Evolutionary conservation across 1,140 invertebrate genomes (phyloP).

Genomic region (Rhagoletis pomonella): DNA sequence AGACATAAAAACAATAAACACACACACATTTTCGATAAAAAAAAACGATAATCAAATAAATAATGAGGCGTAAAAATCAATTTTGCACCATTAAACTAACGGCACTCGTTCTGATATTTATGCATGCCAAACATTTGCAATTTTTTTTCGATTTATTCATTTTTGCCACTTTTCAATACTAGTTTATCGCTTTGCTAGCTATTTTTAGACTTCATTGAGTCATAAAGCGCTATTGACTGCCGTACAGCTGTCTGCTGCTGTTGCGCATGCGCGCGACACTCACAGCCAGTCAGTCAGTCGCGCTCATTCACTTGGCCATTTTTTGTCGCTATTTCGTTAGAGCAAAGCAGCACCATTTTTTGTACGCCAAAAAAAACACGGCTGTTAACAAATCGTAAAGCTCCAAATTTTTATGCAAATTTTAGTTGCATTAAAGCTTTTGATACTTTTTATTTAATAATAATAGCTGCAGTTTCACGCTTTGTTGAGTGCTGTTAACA

Average conservation of each 20-base stretch:
- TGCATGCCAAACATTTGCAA: background rate
- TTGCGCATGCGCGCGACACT: background rate
- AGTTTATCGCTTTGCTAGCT: background rate
- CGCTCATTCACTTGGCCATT: background rate
- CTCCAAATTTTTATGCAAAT: constrained; percentile 43
- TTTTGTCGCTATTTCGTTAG: background rate
- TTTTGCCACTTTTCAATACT: background rate
- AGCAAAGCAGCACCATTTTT: background rate
- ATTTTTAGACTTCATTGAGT: constrained; percentile 44
- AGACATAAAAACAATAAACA: too few relatives aligned
- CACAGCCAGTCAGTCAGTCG: background rate
- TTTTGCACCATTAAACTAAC: constrained; percentile 49
- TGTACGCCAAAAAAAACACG: background rate
- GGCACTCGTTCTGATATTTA: constrained; percentile 37
- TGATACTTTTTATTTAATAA: background rate
- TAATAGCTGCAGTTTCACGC: background rate
- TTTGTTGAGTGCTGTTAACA: background rate
- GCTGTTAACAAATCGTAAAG: constrained; percentile 47
- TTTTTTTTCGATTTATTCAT: background rate
- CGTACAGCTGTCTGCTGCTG: background rate
- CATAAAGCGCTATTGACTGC: background rate
- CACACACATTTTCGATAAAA: background rate
- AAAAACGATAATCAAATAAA: constrained; percentile 41
- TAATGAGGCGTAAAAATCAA: constrained; percentile 52
- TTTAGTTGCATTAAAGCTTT: background rate